Evolutionary conservation across 2,113 vertebrate species (phyloP).

Genomic region (Hyaena hyaena): DNA sequence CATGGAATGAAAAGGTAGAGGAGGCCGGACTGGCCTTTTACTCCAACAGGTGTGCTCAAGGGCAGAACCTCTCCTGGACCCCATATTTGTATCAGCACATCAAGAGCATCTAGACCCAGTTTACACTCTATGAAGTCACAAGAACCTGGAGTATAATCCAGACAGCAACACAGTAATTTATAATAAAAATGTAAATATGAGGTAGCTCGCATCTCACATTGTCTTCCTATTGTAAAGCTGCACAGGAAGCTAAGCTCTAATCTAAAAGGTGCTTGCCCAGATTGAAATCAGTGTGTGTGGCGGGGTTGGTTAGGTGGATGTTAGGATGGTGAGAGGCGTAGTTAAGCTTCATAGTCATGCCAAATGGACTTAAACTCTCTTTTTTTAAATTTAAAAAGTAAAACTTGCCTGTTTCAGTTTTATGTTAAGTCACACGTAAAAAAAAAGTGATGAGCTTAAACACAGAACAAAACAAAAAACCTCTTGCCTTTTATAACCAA

Average conservation of each 20-base stretch:
- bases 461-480: not conserved
- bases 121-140: not conserved
- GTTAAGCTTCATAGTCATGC: not conserved
- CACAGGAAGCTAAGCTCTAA: constrained; percentile 26
- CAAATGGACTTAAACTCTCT: not conserved
- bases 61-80: not conserved
- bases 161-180: constrained; percentile 23
- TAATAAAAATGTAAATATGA: constrained; percentile 43
- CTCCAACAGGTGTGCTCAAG: not conserved
- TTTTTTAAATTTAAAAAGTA: constrained; percentile 54
- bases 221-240: not conserved
- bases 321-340: not conserved
- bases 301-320: not conserved
- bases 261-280: constrained; percentile 21
- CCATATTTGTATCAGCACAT: not conserved
- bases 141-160: not conserved
- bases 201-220: not conserved
- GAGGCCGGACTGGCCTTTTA: not conserved
- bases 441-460: not conserved
- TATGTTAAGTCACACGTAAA: not conserved
- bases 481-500: constrained; percentile 36
- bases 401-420: not conserved
- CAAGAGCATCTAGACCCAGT: not conserved
- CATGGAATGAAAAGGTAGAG: not conserved
- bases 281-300: not conserved